A percentile compares a stretch with the other conserved stretches of the same genome.
Evolutionary conservation across 2,113 vertebrate genomes (phyloP).

Genomic region (Cairina moschata): DNA sequence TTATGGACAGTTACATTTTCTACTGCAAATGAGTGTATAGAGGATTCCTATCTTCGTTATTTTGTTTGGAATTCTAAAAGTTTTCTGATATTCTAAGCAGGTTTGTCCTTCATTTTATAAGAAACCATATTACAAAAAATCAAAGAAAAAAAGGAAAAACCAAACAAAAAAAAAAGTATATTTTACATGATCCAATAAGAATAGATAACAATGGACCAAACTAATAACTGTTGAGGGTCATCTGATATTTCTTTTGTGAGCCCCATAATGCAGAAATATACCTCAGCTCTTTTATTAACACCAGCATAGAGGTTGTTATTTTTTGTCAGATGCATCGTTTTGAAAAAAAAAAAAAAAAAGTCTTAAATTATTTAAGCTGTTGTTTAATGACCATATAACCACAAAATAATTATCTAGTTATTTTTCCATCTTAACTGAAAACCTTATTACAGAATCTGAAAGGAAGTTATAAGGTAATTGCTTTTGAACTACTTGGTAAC

Average conservation of each 20-base stretch:
- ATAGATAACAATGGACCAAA: not conserved
- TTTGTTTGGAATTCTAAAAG: not conserved
- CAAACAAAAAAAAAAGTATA: too few species aligned
- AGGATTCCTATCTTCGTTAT: not conserved
- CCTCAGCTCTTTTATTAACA: not conserved
- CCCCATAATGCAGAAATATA: not conserved
- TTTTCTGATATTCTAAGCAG: not conserved
- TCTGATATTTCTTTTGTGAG: not conserved
- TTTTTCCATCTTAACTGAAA: slow-evolving; percentile 39
- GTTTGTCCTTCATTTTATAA: not conserved
- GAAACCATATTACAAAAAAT: not conserved
- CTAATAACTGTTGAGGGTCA: not conserved
- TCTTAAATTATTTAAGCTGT: not conserved
- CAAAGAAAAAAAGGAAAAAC: not conserved
- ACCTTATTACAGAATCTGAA: slow-evolving; percentile 7
- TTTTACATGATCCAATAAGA: not conserved
- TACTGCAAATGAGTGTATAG: not conserved
- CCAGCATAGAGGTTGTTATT: not conserved
- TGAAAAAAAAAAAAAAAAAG: not conserved
- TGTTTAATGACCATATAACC: slow-evolving; percentile 31
- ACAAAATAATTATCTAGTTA: slow-evolving; percentile 45
- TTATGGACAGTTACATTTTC: not conserved
- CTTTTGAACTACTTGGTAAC: slow-evolving; percentile 54
- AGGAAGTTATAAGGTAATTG: slow-evolving; percentile 37
- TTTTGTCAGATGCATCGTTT: not conserved